Conservation (phyloP, 2,113 vertebrate genomes). For the Hucho hucho region DNA sequence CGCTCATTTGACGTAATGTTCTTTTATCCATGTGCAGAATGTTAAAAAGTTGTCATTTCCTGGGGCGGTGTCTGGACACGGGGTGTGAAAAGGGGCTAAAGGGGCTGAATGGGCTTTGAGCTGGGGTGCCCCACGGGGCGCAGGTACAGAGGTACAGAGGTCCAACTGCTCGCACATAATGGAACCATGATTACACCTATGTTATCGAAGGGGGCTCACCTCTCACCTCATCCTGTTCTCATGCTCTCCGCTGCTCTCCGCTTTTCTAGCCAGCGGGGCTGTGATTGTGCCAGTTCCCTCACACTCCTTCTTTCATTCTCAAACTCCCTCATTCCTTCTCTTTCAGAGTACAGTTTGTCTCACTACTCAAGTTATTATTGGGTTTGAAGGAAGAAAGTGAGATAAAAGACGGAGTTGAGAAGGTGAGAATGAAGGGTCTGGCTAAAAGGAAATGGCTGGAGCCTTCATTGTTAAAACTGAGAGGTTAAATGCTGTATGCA, state of each 20-base stretch:
- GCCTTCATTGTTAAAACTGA: neutral
- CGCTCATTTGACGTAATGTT: no score
- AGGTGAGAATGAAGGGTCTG: no score
- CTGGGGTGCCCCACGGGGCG: slow-evolving; percentile 37
- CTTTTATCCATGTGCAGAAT: slow-evolving; percentile 13
- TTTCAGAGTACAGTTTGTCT: slow-evolving; percentile 15
- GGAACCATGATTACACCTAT: slow-evolving; percentile 69
- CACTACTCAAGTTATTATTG: slow-evolving; percentile 32
- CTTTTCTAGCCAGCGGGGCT: slow-evolving; percentile 53
- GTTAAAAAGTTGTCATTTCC: slow-evolving; percentile 62
- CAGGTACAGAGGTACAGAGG: slow-evolving; percentile 23
- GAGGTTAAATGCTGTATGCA: no score
- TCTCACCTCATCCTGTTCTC: slow-evolving; percentile 43
- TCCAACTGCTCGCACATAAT: slow-evolving; percentile 68
- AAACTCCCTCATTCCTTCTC: slow-evolving; percentile 28
- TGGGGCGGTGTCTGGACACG: slow-evolving; percentile 17
- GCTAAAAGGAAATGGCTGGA: neutral
- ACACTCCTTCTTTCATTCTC: slow-evolving; percentile 45
- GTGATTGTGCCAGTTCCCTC: slow-evolving; percentile 57
- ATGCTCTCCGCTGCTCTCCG: slow-evolving; percentile 44
- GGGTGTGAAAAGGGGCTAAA: neutral
- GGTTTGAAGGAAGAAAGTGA: slow-evolving; percentile 6
- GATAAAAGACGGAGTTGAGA: neutral
- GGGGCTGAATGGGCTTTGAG: neutral
- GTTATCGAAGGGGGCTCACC: slow-evolving; percentile 32